These are phyloP conservation scores for Isotomurus palustris DNA, from an alignment of 2,888 invertebrate genomes.

Conservation along the genomic window DNA sequence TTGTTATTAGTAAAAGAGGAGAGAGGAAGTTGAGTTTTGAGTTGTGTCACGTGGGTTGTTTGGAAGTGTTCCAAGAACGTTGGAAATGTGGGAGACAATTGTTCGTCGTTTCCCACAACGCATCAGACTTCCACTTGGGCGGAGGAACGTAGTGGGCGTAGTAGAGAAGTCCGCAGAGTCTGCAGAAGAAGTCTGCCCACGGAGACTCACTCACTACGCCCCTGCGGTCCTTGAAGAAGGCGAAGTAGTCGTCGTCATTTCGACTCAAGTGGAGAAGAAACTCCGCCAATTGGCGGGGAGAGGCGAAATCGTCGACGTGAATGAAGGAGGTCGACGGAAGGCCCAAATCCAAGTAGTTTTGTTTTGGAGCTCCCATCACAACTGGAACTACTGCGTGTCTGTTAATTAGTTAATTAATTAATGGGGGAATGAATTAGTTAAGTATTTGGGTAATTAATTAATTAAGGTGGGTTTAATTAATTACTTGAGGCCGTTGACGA, in stretches of 20 bases:
- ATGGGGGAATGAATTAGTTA: no score
- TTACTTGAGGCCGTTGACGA: slow-evolving; percentile 8
- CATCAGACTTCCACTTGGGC: not conserved
- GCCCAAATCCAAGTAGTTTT: slow-evolving; percentile 52
- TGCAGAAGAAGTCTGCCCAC: slow-evolving; percentile 15
- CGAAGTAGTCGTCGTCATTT: slow-evolving; percentile 20
- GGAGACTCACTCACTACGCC: slow-evolving; percentile 46
- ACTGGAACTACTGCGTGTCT: slow-evolving; percentile 53
- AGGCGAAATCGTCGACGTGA: slow-evolving; percentile 48
- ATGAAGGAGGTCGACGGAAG: slow-evolving; percentile 53
- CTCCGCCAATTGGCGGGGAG: slow-evolving; percentile 34
- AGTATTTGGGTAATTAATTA: no score
- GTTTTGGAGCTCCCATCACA: slow-evolving; percentile 53
- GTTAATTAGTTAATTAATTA: no score
- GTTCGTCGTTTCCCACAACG: slow-evolving; percentile 18
- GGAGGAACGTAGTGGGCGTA: not conserved
- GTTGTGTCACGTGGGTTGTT: no score
- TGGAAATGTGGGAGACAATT: slow-evolving; percentile 6
- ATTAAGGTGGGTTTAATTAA: no score
- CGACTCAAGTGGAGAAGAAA: slow-evolving; percentile 28
- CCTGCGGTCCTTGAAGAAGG: slow-evolving; percentile 26
- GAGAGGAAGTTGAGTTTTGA: no score
- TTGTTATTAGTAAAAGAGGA: no score
- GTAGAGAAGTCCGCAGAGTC: slow-evolving; percentile 9
- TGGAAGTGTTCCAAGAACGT: slow-evolving; percentile 6